Conservation (phyloP, 1,140 invertebrate genomes). For the Drosophila pachea region DNA sequence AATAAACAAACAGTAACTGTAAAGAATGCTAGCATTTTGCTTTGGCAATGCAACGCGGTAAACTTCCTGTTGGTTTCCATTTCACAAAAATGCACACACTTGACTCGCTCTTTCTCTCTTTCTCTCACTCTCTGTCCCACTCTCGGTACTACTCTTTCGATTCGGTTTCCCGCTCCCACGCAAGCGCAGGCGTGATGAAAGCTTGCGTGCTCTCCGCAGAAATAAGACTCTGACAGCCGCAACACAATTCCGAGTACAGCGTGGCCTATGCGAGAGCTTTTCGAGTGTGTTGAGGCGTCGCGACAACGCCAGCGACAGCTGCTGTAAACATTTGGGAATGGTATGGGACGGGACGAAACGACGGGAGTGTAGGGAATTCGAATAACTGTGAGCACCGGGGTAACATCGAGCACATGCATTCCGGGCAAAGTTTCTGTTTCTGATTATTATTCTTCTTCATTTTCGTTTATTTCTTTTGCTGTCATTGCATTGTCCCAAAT, state of each 20-base stretch:
- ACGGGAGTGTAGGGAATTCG: conserved; percentile 1
- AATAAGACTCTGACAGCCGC: conserved; percentile 46
- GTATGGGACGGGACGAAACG: conserved; percentile 31
- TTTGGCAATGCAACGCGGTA: conserved; percentile 49
- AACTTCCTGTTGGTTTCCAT: conserved; percentile 52
- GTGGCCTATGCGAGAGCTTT: conserved; percentile 45
- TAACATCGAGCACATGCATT: conserved; percentile 30
- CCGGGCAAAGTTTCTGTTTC: conserved; percentile 14
- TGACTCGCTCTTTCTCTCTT: too few relatives aligned
- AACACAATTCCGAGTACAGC: conserved; percentile 69
- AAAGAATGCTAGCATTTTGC: neutral
- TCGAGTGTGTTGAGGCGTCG: conserved; percentile 25
- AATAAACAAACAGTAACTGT: conserved; percentile 22
- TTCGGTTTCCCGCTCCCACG: conserved; percentile 51
- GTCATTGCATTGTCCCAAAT: conserved; percentile 60
- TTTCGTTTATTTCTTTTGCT: conserved; percentile 8
- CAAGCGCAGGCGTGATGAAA: conserved; percentile 49
- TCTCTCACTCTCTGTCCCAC: conserved; percentile 19
- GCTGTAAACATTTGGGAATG: conserved; percentile 62
- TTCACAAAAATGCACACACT: conserved; percentile 46
- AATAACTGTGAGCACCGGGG: conserved; percentile 6
- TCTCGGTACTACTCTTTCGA: neutral
- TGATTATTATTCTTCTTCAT: neutral
- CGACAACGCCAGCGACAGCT: conserved; percentile 44
- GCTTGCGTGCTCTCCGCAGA: neutral